Conservation (phyloP, 1,140 invertebrate genomes). For the Penaeus chinensis region DNA sequence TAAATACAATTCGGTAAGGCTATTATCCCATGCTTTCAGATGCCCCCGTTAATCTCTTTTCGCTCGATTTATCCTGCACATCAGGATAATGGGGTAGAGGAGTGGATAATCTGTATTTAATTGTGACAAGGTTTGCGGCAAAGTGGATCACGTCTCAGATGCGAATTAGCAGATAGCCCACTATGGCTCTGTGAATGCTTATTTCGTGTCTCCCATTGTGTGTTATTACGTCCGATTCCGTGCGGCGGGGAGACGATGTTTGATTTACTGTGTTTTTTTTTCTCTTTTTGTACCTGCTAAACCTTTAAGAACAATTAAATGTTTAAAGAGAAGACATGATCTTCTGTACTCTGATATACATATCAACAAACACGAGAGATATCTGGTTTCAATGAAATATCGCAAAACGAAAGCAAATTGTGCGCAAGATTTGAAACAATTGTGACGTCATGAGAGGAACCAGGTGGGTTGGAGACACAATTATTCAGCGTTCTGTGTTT, state of each 20-base stretch:
- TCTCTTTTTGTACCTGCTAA: not conserved
- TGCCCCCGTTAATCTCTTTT: constrained; percentile 35
- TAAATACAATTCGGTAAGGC: constrained; percentile 11
- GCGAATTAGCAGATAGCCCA: constrained; percentile 36
- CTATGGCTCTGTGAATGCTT: not conserved
- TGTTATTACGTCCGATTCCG: constrained; percentile 4
- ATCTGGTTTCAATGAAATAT: not conserved
- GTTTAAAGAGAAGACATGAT: too few species aligned
- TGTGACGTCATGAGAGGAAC: constrained; percentile 41
- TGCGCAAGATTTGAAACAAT: not conserved
- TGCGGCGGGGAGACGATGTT: too few species aligned
- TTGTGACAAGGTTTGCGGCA: constrained; percentile 59
- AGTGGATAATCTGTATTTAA: constrained; percentile 61
- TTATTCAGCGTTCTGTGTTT: constrained; percentile 17
- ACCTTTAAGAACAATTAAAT: not conserved
- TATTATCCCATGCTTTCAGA: constrained; percentile 29
- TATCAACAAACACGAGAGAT: too few species aligned
- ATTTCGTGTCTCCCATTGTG: constrained; percentile 13
- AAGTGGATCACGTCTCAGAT: constrained; percentile 51
- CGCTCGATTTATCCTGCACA: constrained; percentile 47
- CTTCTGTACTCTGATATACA: too few species aligned
- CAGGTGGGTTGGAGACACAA: constrained; percentile 43
- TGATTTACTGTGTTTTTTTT: not conserved
- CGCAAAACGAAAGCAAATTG: too few species aligned
- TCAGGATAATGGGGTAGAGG: constrained; percentile 53